phyloP scores from a whole-genome alignment of 2,888 invertebrate species.

The Hirtodrosophila trivittata region DNA sequence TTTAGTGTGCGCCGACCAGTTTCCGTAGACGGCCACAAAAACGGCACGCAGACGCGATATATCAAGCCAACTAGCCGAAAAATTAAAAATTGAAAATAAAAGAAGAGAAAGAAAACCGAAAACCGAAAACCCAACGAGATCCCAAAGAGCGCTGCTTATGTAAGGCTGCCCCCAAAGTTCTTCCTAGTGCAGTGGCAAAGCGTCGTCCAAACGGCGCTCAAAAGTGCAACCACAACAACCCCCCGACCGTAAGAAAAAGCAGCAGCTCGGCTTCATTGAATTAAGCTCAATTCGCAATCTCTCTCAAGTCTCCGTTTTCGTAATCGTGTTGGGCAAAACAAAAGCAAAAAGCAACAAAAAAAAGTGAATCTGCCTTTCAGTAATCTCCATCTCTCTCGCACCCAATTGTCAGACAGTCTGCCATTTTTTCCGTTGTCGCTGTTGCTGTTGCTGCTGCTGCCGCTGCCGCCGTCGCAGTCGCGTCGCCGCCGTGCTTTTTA shows the following conservation, averaged over 20 bases:
- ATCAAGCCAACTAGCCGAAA: constrained; percentile 25
- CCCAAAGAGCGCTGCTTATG: constrained; percentile 44
- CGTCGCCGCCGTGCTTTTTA: constrained; percentile 45
- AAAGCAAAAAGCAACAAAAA: constrained; percentile 37
- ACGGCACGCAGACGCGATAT: constrained; percentile 60
- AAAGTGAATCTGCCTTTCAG: constrained; percentile 75
- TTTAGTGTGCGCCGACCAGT: constrained; percentile 85
- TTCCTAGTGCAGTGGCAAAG: constrained; percentile 51
- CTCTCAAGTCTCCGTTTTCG: constrained; percentile 68
- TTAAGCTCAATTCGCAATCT: constrained; percentile 67
- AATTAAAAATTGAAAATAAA: constrained; percentile 16
- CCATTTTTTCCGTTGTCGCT: constrained; percentile 53
- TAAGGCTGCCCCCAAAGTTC: constrained; percentile 53
- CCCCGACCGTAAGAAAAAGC: constrained; percentile 32
- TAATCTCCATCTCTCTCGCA: constrained; percentile 65
- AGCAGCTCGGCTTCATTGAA: constrained; percentile 51
- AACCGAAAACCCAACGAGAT: constrained; percentile 9
- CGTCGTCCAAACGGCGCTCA: constrained; percentile 12
- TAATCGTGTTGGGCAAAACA: constrained; percentile 64
- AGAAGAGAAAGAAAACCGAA: constrained; percentile 18
- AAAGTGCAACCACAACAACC: constrained; percentile 40
- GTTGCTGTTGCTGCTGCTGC: constrained; percentile 25
- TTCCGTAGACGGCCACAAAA: constrained; percentile 84
- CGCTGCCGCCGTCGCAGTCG: constrained; percentile 12
- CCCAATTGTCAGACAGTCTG: constrained; percentile 54